These are phyloP conservation scores for Drosophila nr. perissopoda DNA, from an alignment of 2,888 invertebrate species.

Conservation along the genomic window DNA sequence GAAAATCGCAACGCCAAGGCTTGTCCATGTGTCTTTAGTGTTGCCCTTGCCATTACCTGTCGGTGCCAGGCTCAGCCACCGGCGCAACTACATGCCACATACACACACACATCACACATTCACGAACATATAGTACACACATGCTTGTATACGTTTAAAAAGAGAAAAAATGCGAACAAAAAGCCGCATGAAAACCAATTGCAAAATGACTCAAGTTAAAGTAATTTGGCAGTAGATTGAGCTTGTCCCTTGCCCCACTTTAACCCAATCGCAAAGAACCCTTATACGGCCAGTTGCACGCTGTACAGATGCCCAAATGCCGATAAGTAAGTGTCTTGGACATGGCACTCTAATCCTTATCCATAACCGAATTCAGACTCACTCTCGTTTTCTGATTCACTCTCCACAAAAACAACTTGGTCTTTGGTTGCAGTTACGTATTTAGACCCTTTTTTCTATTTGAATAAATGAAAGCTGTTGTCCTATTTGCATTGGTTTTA, in stretches of 20 bases:
- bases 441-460: neutral
- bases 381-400: neutral
- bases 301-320: slow-evolving; percentile 52
- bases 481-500: neutral
- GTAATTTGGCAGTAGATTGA: slow-evolving; percentile 69
- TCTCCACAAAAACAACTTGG: neutral
- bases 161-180: slow-evolving; percentile 8
- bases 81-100: slow-evolving; percentile 1
- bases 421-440: neutral
- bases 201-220: slow-evolving; percentile 74
- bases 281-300: neutral
- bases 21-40: slow-evolving; percentile 63
- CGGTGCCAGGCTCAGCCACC: slow-evolving; percentile 54
- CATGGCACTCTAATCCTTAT: slow-evolving; percentile 16
- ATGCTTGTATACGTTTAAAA: slow-evolving; percentile 8
- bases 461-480: neutral
- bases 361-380: slow-evolving; percentile 12
- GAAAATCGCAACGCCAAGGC: slow-evolving; percentile 51
- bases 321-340: slow-evolving; percentile 45
- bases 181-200: slow-evolving; percentile 54
- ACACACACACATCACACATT: neutral
- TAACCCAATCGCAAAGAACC: neutral
- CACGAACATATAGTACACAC: neutral
- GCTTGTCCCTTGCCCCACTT: slow-evolving; percentile 1
- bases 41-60: slow-evolving; percentile 58